Evolutionary conservation across 2,888 invertebrate genomes (phyloP), one percentile per base, ranked within the genome.

Genomic region (Brachycybe producta): DNA sequence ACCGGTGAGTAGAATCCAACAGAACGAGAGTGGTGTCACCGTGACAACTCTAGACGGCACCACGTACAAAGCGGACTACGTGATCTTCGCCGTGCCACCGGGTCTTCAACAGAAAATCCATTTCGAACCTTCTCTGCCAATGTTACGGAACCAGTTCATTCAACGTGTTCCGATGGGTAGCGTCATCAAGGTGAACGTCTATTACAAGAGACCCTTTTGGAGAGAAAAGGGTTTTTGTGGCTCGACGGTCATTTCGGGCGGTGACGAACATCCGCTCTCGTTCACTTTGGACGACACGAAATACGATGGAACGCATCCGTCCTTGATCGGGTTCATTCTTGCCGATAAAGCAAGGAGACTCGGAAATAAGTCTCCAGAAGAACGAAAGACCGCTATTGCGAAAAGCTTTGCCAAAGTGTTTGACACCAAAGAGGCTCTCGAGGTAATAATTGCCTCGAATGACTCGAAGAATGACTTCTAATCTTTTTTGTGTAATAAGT

Each of bases 201-300:
- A 67, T 50, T 71, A 69, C 57, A 58, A 63, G 28, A 60, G 55
- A n/a, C 56, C 65, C 1, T 71, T 69, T 58, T 71, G 70, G 71
- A 61, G 63, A 49, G 30, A 49, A 32, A 49, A 21, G 48, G 53
- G 53, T 2, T 2, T 53, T 17, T 36, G 43, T 30, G 53, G 53
- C 1, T 41, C 53, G 5, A 34, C 42, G 1, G 44, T 32, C 26
- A 30, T 49, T 54, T 11, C 49, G 57, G 60, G 60, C 38, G 59
- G 58, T 26, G 56, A 59, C 2, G 54, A 55, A 11, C 57, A 58
- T 5, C 55, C 61, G 15, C 54, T 62, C 2, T 52, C 53, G n/a
- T 58, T 53, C 47, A 58, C 59, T 1, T 41, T 61, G 44, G 62
- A 63, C 51, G 59, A 63, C 47, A 58, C 59, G 8, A 58, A 59